phyloP scores from a whole-genome alignment of 2,797 vertebrate species.

The Vireo griseus region DNA sequence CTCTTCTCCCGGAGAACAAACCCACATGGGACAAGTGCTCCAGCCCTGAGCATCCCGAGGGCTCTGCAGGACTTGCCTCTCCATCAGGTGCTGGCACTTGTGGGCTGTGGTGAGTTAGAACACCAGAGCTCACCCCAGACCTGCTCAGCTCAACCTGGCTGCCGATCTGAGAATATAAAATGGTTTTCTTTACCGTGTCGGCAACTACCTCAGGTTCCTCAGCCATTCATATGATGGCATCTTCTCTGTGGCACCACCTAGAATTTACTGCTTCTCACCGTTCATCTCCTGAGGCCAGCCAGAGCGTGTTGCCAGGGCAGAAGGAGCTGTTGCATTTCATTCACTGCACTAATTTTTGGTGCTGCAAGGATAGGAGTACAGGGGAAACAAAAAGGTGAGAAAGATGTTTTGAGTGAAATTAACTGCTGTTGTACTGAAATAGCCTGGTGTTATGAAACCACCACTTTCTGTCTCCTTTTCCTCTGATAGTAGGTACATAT shows the following conservation, averaged over 20 bases:
- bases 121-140: neutral
- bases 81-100: neutral
- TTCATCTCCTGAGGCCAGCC: neutral
- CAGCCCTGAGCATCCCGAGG: neutral
- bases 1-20: neutral
- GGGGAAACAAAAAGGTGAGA: neutral
- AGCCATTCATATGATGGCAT: neutral
- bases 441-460: neutral
- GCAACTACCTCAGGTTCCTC: neutral
- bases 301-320: neutral
- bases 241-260: neutral
- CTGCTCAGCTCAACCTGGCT: neutral
- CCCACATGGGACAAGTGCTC: rapidly evolving
- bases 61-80: neutral
- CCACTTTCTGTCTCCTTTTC: neutral
- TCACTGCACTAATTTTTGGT: neutral
- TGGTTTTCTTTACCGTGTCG: neutral
- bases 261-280: neutral
- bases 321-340: neutral
- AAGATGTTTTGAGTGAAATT: neutral
- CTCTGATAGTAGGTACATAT: neutral
- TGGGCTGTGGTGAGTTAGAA: neutral
- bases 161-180: neutral
- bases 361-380: neutral
- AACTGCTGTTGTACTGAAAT: neutral